These are phyloP conservation scores for Sminthurides aquaticus DNA, from an alignment of 2,888 invertebrate species.

Conservation along the genomic window DNA sequence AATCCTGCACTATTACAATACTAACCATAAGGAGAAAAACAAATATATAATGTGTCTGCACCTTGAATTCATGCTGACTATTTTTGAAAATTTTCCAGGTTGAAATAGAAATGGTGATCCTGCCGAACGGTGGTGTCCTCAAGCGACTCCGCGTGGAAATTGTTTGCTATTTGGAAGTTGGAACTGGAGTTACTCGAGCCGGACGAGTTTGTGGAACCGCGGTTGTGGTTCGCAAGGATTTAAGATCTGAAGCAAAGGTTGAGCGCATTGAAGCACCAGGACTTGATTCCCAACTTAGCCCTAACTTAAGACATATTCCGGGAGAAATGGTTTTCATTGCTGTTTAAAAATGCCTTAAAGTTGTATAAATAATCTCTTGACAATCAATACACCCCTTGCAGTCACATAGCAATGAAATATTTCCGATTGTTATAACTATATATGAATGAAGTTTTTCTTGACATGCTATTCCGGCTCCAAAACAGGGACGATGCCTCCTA, in stretches of 20 bases:
- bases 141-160: constrained; percentile 63
- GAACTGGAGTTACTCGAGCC: constrained; percentile 35
- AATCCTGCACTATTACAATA: too few species aligned
- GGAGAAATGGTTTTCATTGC: constrained; percentile 40
- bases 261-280: constrained; percentile 60
- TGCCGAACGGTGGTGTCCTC: constrained; percentile 49
- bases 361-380: too few species aligned
- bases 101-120: constrained; percentile 46
- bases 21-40: too few species aligned
- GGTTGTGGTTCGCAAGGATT: constrained; percentile 56
- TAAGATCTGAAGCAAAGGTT: constrained; percentile 53
- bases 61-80: not conserved
- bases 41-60: not conserved
- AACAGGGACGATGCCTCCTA: too few species aligned
- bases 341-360: constrained; percentile 1
- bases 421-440: too few species aligned
- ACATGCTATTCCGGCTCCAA: too few species aligned
- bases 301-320: constrained; percentile 35
- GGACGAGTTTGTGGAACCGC: constrained; percentile 60
- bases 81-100: constrained; percentile 32
- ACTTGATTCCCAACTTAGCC: constrained; percentile 58
- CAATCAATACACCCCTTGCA: too few species aligned
- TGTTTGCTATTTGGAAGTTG: constrained; percentile 58
- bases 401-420: too few species aligned
- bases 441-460: too few species aligned